Evolutionary conservation across 2,797 vertebrate species (phyloP).

Genomic region (Hybognathus amarus): DNA sequence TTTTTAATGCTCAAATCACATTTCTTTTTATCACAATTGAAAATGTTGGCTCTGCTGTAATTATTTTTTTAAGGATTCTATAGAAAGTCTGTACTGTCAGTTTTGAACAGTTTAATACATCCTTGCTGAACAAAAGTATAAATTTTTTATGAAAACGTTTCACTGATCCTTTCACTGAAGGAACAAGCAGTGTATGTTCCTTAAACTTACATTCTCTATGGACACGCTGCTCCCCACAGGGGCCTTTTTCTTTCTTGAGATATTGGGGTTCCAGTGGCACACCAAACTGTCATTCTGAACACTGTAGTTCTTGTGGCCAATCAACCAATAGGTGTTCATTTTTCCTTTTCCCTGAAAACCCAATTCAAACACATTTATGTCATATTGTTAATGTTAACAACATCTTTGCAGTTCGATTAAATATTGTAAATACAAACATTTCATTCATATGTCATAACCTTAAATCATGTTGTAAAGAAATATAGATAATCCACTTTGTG

Average conservation of each 20-base stretch:
- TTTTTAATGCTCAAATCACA: no score
- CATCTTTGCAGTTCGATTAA: background rate
- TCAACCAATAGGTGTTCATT: slow-evolving; percentile 90
- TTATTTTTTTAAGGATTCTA: background rate
- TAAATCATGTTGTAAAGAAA: background rate
- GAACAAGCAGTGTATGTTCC: background rate
- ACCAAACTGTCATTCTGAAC: slow-evolving; percentile 91
- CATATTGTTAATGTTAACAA: background rate
- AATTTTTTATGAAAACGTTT: background rate
- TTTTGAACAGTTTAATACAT: no score
- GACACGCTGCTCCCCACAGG: slow-evolving; percentile 65
- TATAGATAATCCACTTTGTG: background rate
- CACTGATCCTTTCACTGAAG: no score
- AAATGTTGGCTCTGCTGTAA: background rate
- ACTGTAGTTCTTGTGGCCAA: slow-evolving; percentile 89
- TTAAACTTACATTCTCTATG: slow-evolving; percentile 68
- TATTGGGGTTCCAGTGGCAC: slow-evolving; percentile 87
- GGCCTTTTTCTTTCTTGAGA: slow-evolving; percentile 71
- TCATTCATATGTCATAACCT: background rate
- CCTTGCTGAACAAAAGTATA: background rate
- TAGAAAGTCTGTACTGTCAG: no score
- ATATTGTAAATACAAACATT: background rate
- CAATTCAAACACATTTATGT: background rate
- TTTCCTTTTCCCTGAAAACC: slow-evolving; percentile 84
- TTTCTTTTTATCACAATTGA: no score